phyloP scores from a whole-genome alignment of 2,888 invertebrate species.

The Caenorhabditis imperialis region DNA sequence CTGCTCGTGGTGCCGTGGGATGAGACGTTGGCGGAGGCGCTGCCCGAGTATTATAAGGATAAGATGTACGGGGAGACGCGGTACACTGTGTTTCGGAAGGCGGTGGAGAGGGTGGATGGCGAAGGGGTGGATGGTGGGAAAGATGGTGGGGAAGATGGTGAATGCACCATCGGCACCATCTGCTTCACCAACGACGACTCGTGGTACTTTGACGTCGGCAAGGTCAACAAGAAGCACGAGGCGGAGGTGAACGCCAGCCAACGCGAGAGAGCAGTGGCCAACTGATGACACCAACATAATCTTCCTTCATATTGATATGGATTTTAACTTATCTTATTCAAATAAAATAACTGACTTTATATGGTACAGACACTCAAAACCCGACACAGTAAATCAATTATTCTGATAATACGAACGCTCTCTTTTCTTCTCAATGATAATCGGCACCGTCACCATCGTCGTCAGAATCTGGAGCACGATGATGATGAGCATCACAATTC shows the following conservation, averaged over 20 bases:
- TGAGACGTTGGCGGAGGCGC: neutral
- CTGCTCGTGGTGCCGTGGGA: neutral
- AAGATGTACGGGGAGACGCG: neutral
- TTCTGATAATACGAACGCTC: slow-evolving; percentile 33
- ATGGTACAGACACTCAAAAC: too few relatives aligned
- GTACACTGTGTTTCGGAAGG: slow-evolving; percentile 7
- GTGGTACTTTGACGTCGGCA: neutral
- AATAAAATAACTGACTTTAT: too few relatives aligned
- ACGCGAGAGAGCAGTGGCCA: neutral
- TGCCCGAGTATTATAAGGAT: neutral
- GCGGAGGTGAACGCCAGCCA: neutral
- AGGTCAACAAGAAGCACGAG: neutral
- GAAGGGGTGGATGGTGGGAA: neutral
- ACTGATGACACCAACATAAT: too few relatives aligned
- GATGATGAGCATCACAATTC: slow-evolving; percentile 56
- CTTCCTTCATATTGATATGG: too few relatives aligned
- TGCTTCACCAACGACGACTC: neutral
- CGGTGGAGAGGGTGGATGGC: neutral
- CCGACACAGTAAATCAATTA: neutral
- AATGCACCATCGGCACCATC: neutral
- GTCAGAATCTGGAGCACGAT: slow-evolving; percentile 58
- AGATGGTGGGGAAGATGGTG: too few relatives aligned
- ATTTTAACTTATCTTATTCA: too few relatives aligned
- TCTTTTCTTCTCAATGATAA: slow-evolving; percentile 47
- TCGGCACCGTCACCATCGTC: slow-evolving; percentile 43